Percentiles rank a stretch among this genome's conserved stretches.
Conservation (phyloP, 1,140 invertebrate species). For the Scaptomyza hsui region DNA sequence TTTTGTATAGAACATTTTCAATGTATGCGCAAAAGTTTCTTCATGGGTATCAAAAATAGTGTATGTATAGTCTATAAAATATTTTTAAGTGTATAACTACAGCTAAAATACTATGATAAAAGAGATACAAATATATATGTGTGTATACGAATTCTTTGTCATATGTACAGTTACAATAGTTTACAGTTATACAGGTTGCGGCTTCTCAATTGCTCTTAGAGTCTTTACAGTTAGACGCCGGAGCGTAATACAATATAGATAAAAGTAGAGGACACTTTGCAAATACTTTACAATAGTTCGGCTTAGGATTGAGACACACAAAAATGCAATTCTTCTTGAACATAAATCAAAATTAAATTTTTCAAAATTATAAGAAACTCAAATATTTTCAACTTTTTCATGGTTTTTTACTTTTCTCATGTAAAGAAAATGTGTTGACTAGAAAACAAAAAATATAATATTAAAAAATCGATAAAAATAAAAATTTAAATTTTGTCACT, state of each 20-base stretch:
- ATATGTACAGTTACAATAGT: slow-evolving; percentile 19
- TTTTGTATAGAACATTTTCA: slow-evolving; percentile 64
- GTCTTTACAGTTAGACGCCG: slow-evolving; percentile 66
- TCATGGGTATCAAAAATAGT: slow-evolving; percentile 65
- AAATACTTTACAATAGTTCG: slow-evolving; percentile 74
- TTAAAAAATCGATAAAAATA: slow-evolving; percentile 23
- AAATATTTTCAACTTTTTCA: slow-evolving; percentile 9
- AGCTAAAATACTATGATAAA: slow-evolving; percentile 71
- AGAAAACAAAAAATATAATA: slow-evolving; percentile 70
- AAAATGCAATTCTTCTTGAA: not conserved
- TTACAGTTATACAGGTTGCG: slow-evolving; percentile 45
- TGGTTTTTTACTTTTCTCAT: slow-evolving; percentile 62
- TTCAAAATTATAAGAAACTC: slow-evolving; percentile 10
- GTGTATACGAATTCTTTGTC: slow-evolving; percentile 20
- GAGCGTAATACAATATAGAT: slow-evolving; percentile 41
- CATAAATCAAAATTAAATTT: slow-evolving; percentile 13
- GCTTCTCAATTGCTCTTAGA: slow-evolving; percentile 54
- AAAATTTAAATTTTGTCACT: slow-evolving; percentile 38
- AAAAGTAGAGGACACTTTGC: slow-evolving; percentile 67
- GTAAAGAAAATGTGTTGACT: slow-evolving; percentile 74
- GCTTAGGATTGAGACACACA: slow-evolving; percentile 55
- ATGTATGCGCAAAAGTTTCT: slow-evolving; percentile 59
- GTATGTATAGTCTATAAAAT: slow-evolving; percentile 26
- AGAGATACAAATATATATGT: slow-evolving; percentile 47
- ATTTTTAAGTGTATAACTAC: slow-evolving; percentile 29